These are phyloP conservation scores for Desoria tigrina DNA, from an alignment of 2,888 invertebrate species.

Conservation along the genomic window DNA sequence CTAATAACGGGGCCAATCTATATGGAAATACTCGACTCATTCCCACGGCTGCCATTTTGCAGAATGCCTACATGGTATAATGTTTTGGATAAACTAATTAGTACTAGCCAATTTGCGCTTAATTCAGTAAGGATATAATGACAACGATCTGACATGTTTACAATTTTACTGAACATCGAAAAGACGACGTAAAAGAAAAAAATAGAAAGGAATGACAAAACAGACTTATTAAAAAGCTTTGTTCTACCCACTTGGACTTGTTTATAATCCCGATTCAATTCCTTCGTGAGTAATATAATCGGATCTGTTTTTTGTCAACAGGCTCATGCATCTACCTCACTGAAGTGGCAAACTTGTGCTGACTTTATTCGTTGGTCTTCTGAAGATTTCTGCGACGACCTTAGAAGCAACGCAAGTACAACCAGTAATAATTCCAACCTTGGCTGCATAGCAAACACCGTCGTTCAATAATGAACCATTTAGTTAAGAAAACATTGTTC, in stretches of 20 bases:
- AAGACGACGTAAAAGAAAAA: too few relatives aligned
- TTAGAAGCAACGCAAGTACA: constrained; percentile 27
- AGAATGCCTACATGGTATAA: constrained; percentile 53
- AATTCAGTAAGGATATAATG: not conserved
- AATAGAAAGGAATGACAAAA: too few relatives aligned
- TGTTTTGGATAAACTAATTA: constrained; percentile 4
- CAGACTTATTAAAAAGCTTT: too few relatives aligned
- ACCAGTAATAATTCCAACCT: constrained; percentile 29
- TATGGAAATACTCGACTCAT: constrained; percentile 46
- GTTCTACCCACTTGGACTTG: too few relatives aligned
- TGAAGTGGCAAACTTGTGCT: constrained; percentile 53
- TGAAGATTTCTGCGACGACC: constrained; percentile 28
- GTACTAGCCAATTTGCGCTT: too few relatives aligned
- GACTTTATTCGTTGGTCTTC: constrained; percentile 53
- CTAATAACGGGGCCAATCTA: constrained; percentile 69
- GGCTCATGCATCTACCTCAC: constrained; percentile 50
- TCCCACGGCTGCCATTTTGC: constrained; percentile 49
- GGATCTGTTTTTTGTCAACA: too few relatives aligned
- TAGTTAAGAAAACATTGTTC: constrained; percentile 67
- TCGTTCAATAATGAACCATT: not conserved
- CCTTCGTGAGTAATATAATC: too few relatives aligned
- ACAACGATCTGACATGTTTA: too few relatives aligned
- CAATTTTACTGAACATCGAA: too few relatives aligned
- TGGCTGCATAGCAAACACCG: constrained; percentile 18
- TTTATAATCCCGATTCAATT: too few relatives aligned